Percentiles rank a stretch among this genome's conserved stretches.
These are phyloP conservation scores for Frankliniella fusca DNA, from an alignment of 2,888 invertebrate species.

Conservation along the genomic window DNA sequence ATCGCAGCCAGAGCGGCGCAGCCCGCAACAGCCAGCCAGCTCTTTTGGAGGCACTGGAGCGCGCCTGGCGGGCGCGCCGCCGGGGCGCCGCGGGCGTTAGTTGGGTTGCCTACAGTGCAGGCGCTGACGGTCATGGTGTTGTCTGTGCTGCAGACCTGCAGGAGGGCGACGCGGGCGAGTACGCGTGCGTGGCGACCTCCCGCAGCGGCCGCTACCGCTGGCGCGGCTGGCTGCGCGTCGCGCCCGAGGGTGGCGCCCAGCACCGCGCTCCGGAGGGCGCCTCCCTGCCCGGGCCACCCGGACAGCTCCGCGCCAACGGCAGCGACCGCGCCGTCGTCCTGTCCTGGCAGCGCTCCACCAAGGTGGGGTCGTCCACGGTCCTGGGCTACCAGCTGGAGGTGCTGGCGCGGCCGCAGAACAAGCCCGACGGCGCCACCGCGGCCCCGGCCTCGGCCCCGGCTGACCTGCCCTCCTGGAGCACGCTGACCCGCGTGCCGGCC, in stretches of 20 bases:
- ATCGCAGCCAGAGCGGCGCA: no score
- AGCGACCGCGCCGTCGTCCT: neutral
- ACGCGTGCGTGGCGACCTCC: conserved; percentile 2
- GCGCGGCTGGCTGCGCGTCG: neutral
- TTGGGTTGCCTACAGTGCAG: neutral
- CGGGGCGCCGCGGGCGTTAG: neutral
- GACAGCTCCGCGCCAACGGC: neutral
- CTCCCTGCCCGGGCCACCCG: neutral
- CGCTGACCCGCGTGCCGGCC: neutral
- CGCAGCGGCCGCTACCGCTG: conserved; percentile 18
- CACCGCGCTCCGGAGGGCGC: neutral
- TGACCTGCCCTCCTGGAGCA: neutral
- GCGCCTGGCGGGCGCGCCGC: no score
- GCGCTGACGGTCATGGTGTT: neutral
- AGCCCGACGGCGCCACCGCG: neutral
- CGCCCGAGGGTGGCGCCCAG: neutral
- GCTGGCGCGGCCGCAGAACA: neutral
- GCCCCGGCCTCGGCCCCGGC: neutral
- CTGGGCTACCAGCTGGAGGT: conserved; percentile 4
- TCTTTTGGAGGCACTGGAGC: no score
- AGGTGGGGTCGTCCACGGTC: conserved; percentile 10
- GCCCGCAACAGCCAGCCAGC: no score
- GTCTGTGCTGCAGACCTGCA: neutral
- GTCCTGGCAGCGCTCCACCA: neutral
- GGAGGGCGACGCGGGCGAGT: neutral